Evolutionary conservation across 2,113 vertebrate species (phyloP).

Genomic region (Alosa alosa): DNA sequence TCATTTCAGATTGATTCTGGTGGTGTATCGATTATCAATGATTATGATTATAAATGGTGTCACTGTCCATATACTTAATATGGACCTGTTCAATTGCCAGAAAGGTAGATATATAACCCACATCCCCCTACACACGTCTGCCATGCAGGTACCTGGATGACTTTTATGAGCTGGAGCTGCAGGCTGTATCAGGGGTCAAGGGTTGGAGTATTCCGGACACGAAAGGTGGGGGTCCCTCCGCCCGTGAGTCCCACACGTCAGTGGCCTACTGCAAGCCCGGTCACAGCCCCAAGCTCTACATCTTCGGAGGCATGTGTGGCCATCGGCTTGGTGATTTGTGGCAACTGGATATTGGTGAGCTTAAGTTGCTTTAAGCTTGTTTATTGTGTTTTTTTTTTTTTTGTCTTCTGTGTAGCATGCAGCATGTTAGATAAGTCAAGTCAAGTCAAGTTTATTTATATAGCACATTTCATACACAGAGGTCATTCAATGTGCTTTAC

Average conservation of each 20-base stretch:
- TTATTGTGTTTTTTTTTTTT: neutral
- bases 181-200: slow-evolving; percentile 84
- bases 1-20: no score
- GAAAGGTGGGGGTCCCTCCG: slow-evolving; percentile 81
- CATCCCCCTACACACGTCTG: neutral
- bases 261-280: slow-evolving; percentile 77
- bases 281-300: slow-evolving; percentile 83
- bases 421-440: no score
- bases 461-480: no score
- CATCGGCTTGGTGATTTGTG: slow-evolving; percentile 88
- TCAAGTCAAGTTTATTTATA: no score
- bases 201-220: slow-evolving; percentile 89
- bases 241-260: slow-evolving; percentile 90
- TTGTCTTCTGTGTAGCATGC: no score
- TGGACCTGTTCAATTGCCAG: no score
- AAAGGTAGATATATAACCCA: no score
- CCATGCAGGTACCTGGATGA: slow-evolving; percentile 86
- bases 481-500: no score
- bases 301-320: slow-evolving; percentile 96
- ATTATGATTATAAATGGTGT: no score
- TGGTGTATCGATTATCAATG: no score
- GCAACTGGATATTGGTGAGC: slow-evolving; percentile 91
- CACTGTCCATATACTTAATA: no score
- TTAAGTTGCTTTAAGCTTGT: neutral
- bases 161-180: slow-evolving; percentile 92